Evolutionary conservation across 2,797 vertebrate genomes (phyloP).

Genomic region (Lemur catta): DNA sequence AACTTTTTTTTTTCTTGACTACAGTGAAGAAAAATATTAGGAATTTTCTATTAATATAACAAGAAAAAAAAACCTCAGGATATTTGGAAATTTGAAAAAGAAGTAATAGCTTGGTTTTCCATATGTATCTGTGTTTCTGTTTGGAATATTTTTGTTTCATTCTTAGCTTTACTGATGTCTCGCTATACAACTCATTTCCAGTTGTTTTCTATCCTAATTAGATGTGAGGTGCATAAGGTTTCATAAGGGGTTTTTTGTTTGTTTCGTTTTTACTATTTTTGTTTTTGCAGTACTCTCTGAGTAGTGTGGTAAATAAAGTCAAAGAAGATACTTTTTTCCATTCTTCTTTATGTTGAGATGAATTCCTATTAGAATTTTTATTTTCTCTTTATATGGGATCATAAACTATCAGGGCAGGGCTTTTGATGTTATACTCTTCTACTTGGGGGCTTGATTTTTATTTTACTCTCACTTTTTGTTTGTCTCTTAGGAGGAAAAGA

Average conservation of each 20-base stretch:
- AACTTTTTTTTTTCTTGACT: conserved; percentile 3
- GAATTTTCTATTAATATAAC: not conserved
- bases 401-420: not conserved
- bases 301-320: not conserved
- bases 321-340: not conserved
- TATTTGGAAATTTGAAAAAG: conserved; percentile 49
- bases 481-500: not conserved
- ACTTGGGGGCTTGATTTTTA: not conserved
- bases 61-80: not conserved
- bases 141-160: not conserved
- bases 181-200: not conserved
- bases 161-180: conserved; percentile 26
- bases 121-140: not conserved
- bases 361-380: conserved; percentile 16
- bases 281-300: conserved; percentile 23
- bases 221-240: not conserved
- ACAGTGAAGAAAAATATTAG: conserved; percentile 11
- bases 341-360: not conserved
- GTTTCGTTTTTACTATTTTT: conserved; percentile 14
- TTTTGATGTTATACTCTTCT: not conserved
- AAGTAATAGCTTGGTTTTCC: conserved; percentile 35
- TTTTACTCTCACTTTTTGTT: not conserved
- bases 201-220: conserved; percentile 16
- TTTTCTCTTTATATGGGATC: not conserved
- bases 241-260: not conserved